A percentile compares a stretch with the other conserved stretches of the same genome.
Evolutionary conservation across 2,113 vertebrate genomes (phyloP).

Genomic region (Brevimyrus niger): DNA sequence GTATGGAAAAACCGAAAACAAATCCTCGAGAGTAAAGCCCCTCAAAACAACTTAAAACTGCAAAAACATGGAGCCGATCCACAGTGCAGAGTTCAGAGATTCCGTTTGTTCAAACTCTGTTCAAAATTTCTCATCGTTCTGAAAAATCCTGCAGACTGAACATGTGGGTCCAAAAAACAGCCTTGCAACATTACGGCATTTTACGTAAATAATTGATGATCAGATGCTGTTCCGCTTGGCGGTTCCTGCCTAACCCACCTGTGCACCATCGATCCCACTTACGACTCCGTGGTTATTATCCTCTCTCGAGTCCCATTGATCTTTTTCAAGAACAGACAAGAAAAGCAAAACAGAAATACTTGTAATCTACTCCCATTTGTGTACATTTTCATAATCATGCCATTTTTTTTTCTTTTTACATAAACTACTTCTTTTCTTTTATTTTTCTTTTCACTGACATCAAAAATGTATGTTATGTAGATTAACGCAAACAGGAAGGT

Average conservation of each 20-base stretch:
- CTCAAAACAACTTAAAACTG: not conserved
- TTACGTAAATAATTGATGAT: conserved; percentile 13
- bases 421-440: not conserved
- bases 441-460: not conserved
- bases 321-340: conserved; percentile 17
- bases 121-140: not conserved
- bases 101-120: not conserved
- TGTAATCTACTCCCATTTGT: not conserved
- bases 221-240: conserved; percentile 1
- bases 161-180: not conserved
- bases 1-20: not conserved
- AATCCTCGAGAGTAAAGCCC: conserved; percentile 8
- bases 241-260: conserved; percentile 20
- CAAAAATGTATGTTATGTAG: not conserved
- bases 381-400: conserved; percentile 15
- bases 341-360: conserved; percentile 11
- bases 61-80: not conserved
- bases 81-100: not conserved
- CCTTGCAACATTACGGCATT: not conserved
- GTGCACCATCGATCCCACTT: not conserved
- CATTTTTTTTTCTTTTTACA: not conserved
- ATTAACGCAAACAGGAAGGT: not conserved
- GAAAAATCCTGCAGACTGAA: not conserved
- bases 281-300: not conserved
- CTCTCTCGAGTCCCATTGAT: not conserved